phyloP scores from a whole-genome alignment of 2,888 invertebrate genomes.

The Argynnis bischoffii region DNA sequence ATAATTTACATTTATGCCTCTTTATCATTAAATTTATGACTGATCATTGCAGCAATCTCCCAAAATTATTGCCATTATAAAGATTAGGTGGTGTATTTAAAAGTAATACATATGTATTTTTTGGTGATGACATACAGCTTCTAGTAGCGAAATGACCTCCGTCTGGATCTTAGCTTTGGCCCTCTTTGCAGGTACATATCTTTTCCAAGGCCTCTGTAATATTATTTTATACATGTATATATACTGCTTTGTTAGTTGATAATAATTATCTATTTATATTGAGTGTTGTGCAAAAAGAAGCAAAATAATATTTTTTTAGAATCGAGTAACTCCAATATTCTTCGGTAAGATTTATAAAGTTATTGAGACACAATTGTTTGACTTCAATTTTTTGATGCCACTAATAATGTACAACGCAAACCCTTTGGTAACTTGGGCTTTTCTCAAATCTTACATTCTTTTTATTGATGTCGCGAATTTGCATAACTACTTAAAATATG shows the following conservation, averaged over 20 bases:
- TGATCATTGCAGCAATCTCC: background rate
- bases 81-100: slow-evolving; percentile 23
- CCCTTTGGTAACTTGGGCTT: too few species aligned
- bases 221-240: background rate
- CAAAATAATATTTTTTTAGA: too few species aligned
- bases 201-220: background rate
- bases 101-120: background rate
- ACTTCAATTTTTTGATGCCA: too few species aligned
- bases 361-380: too few species aligned
- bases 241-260: background rate
- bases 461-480: too few species aligned
- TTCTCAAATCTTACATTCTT: too few species aligned
- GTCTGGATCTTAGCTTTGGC: slow-evolving; percentile 35
- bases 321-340: too few species aligned
- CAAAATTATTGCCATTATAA: slow-evolving; percentile 4
- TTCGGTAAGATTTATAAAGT: too few species aligned
- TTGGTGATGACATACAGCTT: background rate
- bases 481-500: too few species aligned
- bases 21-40: slow-evolving; percentile 24
- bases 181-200: slow-evolving; percentile 43
- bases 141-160: slow-evolving; percentile 36
- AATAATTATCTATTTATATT: too few species aligned
- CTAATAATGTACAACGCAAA: too few species aligned
- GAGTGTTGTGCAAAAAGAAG: too few species aligned
- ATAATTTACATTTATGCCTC: background rate